Conservation (phyloP, 35 echinoderm and acorn worm species). For the Hemicentrotus pulcherrimus region DNA sequence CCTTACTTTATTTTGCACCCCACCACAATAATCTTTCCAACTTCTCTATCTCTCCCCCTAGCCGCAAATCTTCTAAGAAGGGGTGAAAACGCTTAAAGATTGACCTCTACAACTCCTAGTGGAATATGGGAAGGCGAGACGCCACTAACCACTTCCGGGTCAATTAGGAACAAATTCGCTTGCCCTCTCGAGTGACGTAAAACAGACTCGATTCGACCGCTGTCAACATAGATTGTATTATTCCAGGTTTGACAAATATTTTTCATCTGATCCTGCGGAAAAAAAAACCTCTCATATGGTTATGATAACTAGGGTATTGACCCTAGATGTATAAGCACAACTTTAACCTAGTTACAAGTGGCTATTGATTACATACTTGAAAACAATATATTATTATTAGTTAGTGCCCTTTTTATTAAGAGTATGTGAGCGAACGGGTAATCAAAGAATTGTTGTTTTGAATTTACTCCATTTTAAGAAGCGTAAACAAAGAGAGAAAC, state of each 20-base stretch:
- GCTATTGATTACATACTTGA: too few relatives aligned
- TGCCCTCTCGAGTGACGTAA: neutral
- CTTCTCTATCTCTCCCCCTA: neutral
- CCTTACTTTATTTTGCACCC: neutral
- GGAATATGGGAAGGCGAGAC: slow-evolving; percentile 42
- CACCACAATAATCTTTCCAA: neutral
- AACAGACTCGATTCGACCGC: slow-evolving; percentile 6
- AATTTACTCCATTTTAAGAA: too few relatives aligned
- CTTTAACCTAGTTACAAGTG: too few relatives aligned
- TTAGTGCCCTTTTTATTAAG: too few relatives aligned
- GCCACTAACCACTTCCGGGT: slow-evolving; percentile 33
- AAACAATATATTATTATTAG: too few relatives aligned
- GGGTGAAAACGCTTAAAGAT: slow-evolving; percentile 7
- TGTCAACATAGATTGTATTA: neutral
- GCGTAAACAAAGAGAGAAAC: too few relatives aligned
- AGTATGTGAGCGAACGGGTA: too few relatives aligned
- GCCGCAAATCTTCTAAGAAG: neutral
- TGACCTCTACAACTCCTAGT: slow-evolving; percentile 27
- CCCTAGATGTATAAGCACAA: neutral
- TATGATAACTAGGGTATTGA: neutral
- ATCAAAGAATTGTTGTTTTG: too few relatives aligned
- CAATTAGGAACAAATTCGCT: slow-evolving; percentile 27
- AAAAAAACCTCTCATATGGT: neutral
- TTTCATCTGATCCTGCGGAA: neutral
- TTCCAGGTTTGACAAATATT: slow-evolving; percentile 6